Evolutionary conservation across 2,113 vertebrate genomes (phyloP), one percentile per base, ranked within the genome.

Genomic region (Typhlomys cinereus): DNA sequence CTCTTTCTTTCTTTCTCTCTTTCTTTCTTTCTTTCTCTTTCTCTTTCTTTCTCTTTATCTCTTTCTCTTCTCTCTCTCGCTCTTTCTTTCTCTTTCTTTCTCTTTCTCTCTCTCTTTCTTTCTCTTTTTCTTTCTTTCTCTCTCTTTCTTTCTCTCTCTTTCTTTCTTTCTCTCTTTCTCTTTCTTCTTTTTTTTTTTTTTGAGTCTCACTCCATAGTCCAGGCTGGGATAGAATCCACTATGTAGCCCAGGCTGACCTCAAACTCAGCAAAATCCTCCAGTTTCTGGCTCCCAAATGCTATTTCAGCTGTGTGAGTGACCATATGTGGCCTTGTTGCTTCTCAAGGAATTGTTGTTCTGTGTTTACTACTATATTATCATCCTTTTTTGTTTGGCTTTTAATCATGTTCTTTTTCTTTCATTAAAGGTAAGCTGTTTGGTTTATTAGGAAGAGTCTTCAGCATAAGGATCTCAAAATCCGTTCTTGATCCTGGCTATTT

Each of bases 361-460:
- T 92, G 69, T 80, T n/a, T 91, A 76, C 5, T 62, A 9, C 17
- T 85, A 25, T 69, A 9, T 23, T n/a, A 5, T 48, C 88, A 34
- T 20, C 8, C 70, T 61, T 88, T 23, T 75, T 64, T 46, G 1
- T n/a, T 54, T 71, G 46, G 21, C 34, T 85, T 69, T 5, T 6
- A 59, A 44, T 20, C 12, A 36, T 78, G 21, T 17, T 50, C 18
- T 84, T 46, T 71, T 39, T 73, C 61, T 82, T 86, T 57, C 76
- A 66, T 70, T 57, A 52, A 91, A 92, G 39, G 21, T 84, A 90
- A 95, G 89, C 21, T 85, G 13, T 80, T 82, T 84, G 41, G 27
- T 70, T 17, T 88, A 1, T 78, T 78, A 41, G n/a, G 62, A 78
- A 89, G 44, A 80, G 5, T 4, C 0, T 64, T 88, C 44, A 88